Evolutionary conservation across 2,888 invertebrate species (phyloP).

Genomic region (Yponomeuta cagnagella): DNA sequence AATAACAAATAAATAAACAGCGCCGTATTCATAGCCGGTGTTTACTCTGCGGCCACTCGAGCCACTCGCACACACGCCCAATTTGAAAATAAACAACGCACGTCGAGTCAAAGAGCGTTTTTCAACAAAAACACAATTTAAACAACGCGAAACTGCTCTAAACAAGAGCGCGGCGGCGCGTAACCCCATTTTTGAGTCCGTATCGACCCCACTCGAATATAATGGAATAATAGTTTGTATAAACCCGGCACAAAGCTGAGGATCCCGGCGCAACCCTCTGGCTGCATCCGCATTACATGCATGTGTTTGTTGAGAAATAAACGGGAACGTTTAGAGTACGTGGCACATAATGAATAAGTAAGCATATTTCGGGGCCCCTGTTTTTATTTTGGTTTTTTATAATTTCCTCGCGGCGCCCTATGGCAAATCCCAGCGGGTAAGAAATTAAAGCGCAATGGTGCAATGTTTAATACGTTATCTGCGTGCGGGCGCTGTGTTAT

Average conservation of each 20-base stretch:
- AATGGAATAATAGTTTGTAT: constrained; percentile 33
- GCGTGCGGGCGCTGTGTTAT: constrained; percentile 55
- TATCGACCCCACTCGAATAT: constrained; percentile 26
- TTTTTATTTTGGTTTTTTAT: constrained; percentile 50
- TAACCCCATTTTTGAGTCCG: constrained; percentile 25
- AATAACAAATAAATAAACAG: constrained; percentile 44
- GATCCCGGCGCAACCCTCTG: constrained; percentile 24
- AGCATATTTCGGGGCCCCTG: constrained; percentile 40
- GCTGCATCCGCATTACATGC: constrained; percentile 24
- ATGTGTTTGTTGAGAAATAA: constrained; percentile 51
- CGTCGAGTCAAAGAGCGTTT: constrained; percentile 44
- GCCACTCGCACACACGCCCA: constrained; percentile 57
- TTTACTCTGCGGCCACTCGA: constrained; percentile 41
- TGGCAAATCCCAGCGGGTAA: constrained; percentile 58
- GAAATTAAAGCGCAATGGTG: constrained; percentile 73
- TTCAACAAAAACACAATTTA: constrained; percentile 42
- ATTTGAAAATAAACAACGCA: constrained; percentile 60
- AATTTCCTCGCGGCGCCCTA: constrained; percentile 49
- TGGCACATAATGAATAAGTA: constrained; percentile 59
- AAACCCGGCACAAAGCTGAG: constrained; percentile 16
- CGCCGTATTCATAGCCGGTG: constrained; percentile 36
- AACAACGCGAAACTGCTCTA: constrained; percentile 29
- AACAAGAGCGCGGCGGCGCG: constrained; percentile 18
- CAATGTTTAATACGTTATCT: constrained; percentile 72
- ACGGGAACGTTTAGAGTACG: constrained; percentile 35